A percentile compares a stretch with the other conserved stretches of the same genome.
phyloP scores from a whole-genome alignment of 2,113 vertebrate species.

The Perca flavescens region DNA sequence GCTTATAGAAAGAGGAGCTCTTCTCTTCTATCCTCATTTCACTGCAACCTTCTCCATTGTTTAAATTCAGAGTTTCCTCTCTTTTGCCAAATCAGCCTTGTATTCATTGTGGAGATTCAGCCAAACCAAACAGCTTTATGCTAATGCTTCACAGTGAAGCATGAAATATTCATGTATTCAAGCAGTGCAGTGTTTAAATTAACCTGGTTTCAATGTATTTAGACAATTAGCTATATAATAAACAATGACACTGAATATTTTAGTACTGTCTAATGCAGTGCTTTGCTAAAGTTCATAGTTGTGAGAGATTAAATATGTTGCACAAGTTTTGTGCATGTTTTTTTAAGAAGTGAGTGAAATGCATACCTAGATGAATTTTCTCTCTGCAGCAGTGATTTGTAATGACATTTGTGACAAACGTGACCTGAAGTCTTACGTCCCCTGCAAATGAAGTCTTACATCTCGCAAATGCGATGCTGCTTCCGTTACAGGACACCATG shows the following conservation, averaged over 20 bases:
- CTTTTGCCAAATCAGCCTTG: slow-evolving; percentile 33
- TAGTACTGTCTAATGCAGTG: not conserved
- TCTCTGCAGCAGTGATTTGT: slow-evolving; percentile 12
- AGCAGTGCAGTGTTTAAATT: slow-evolving; percentile 18
- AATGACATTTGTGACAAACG: slow-evolving; percentile 42
- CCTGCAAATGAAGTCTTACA: slow-evolving; percentile 12
- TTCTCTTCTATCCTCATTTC: slow-evolving; percentile 10
- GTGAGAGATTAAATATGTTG: slow-evolving; percentile 20
- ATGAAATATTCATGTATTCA: slow-evolving; percentile 54
- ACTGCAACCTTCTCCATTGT: slow-evolving; percentile 15
- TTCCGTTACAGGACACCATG: not conserved
- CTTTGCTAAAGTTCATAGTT: not conserved
- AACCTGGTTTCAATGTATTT: slow-evolving; percentile 27
- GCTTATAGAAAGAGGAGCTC: not conserved
- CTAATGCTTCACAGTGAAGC: slow-evolving; percentile 13
- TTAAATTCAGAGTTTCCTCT: slow-evolving; percentile 15
- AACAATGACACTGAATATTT: not conserved
- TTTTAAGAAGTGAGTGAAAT: slow-evolving; percentile 24
- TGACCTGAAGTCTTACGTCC: slow-evolving; percentile 39
- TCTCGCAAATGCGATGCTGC: slow-evolving; percentile 15
- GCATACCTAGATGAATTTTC: slow-evolving; percentile 2
- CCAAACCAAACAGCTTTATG: slow-evolving; percentile 36
- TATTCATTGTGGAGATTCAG: slow-evolving; percentile 24
- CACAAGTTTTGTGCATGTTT: not conserved
- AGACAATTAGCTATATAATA: slow-evolving; percentile 17